phyloP scores from a whole-genome alignment of 2,113 vertebrate species.

The Excalfactoria chinensis region DNA sequence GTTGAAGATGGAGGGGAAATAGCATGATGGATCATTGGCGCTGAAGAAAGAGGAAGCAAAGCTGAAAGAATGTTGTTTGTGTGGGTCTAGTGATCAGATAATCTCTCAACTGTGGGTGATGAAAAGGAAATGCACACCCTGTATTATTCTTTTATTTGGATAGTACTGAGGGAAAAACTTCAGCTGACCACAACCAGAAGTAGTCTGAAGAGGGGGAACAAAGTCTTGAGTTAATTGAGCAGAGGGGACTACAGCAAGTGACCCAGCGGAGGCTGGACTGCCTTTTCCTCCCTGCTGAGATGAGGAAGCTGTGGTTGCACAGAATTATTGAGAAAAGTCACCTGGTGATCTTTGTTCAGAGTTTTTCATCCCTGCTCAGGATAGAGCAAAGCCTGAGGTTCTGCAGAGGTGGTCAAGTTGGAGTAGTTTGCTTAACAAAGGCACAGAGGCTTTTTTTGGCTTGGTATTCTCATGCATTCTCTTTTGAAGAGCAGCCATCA shows the following conservation, averaged over 20 bases:
- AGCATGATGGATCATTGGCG: background rate
- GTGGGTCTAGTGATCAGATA: background rate
- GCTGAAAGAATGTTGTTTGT: background rate
- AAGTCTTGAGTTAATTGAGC: background rate
- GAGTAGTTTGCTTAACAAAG: background rate
- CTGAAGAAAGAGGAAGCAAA: background rate
- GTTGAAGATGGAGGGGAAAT: background rate
- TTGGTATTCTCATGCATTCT: fast-evolving
- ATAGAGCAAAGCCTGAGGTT: background rate
- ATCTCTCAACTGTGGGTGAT: background rate
- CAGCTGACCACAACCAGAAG: background rate
- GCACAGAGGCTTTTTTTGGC: background rate
- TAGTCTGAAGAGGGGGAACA: background rate
- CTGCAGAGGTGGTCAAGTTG: background rate
- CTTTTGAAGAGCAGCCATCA: background rate
- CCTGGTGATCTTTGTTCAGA: background rate
- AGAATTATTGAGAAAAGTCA: background rate
- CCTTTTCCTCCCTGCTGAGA: background rate
- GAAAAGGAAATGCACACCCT: background rate
- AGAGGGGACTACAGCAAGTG: background rate
- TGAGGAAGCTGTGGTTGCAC: background rate
- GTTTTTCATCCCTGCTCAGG: background rate
- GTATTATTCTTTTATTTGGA: background rate
- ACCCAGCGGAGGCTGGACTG: background rate
- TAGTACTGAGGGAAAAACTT: background rate